Conservation (phyloP, 2,888 invertebrate genomes). For the Tipula confusa region DNA sequence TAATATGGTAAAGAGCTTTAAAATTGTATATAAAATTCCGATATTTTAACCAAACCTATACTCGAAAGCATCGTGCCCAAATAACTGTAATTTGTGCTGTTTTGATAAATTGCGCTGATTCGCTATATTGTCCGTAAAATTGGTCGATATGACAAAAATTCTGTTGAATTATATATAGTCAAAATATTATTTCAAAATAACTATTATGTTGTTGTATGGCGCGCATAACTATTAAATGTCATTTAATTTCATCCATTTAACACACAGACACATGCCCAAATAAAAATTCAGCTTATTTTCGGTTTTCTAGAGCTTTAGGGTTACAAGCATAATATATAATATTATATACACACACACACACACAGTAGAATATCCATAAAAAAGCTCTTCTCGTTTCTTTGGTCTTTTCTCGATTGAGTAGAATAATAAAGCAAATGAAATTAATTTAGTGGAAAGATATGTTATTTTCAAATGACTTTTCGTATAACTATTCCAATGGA, state of each 20-base stretch:
- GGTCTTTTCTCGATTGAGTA: constrained; percentile 20
- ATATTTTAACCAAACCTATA: background rate
- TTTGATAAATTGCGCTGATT: background rate
- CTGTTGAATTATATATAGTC: background rate
- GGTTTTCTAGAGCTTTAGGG: background rate
- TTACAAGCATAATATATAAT: background rate
- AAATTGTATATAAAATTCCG: background rate
- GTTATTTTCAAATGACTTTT: constrained; percentile 9
- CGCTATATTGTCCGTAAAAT: background rate
- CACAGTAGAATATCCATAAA: background rate
- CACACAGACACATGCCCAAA: too few species aligned
- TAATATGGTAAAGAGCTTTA: background rate
- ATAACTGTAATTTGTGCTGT: too few species aligned
- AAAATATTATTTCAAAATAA: background rate
- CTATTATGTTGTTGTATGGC: background rate
- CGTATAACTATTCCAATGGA: background rate
- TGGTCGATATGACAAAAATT: background rate
- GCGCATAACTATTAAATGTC: background rate
- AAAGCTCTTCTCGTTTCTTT: background rate
- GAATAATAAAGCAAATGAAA: constrained; percentile 25
- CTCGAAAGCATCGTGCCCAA: background rate
- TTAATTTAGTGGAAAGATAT: constrained; percentile 25
- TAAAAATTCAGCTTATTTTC: background rate
- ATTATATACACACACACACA: background rate
- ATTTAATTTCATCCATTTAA: background rate